A percentile compares a stretch with the other conserved stretches of the same genome.
Evolutionary conservation across 2,113 vertebrate species (phyloP).

Genomic region (Lophotis ruficrista): DNA sequence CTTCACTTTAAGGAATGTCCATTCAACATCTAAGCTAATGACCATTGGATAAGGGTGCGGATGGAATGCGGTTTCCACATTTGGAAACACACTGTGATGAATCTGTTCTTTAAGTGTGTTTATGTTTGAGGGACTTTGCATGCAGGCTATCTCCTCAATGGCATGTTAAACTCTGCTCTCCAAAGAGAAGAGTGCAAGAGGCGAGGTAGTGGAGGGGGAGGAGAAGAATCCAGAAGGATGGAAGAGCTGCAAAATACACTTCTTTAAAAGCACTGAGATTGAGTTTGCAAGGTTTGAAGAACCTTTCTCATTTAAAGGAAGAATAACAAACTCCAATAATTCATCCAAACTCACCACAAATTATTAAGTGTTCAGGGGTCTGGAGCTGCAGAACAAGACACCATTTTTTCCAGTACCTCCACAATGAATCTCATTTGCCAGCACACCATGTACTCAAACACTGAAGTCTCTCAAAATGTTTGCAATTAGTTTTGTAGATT

Average conservation of each 20-base stretch:
- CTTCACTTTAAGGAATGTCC: conserved; percentile 29
- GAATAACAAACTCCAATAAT: neutral
- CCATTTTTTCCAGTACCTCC: neutral
- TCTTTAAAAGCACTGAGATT: neutral
- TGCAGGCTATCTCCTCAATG: conserved; percentile 5
- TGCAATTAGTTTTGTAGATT: neutral
- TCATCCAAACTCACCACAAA: neutral
- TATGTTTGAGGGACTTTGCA: conserved; percentile 45
- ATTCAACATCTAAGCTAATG: conserved; percentile 29
- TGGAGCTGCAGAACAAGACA: neutral
- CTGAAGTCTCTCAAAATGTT: neutral
- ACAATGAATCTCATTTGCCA: neutral
- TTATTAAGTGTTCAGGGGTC: neutral
- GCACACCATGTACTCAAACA: neutral
- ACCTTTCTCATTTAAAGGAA: neutral
- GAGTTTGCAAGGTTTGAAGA: neutral
- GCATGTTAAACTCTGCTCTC: conserved; percentile 49
- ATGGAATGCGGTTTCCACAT: conserved; percentile 41
- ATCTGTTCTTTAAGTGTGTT: conserved; percentile 47
- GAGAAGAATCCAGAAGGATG: neutral
- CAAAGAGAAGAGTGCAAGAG: neutral
- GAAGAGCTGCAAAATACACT: neutral
- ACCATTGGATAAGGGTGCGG: conserved; percentile 43
- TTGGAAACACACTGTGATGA: conserved; percentile 15
- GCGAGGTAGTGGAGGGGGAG: neutral